Conservation (phyloP, 2,888 invertebrate genomes). For the Caenorhabditis parvicauda region DNA sequence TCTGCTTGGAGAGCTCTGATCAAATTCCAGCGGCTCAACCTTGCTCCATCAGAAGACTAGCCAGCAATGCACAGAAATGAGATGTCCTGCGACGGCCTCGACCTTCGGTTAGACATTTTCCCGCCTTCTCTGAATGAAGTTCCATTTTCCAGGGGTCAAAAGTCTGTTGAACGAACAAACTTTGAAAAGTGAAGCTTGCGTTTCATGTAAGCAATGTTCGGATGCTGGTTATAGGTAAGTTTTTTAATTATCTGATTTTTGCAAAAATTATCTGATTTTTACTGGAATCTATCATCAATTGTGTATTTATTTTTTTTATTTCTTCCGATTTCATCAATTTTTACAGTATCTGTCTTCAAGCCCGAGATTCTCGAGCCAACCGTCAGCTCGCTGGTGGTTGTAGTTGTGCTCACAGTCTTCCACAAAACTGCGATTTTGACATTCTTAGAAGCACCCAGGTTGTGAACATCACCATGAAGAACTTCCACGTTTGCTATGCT, state of each 20-base stretch:
- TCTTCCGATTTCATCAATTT: not conserved
- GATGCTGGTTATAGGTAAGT: constrained; percentile 50
- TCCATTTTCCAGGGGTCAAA: constrained; percentile 22
- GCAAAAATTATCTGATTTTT: not conserved
- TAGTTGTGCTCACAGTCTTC: constrained; percentile 38
- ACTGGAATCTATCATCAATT: not conserved
- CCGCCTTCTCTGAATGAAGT: too few species aligned
- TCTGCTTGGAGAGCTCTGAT: too few species aligned
- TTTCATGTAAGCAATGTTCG: constrained; percentile 52
- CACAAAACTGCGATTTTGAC: constrained; percentile 43
- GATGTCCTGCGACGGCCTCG: too few species aligned
- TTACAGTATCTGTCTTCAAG: constrained; percentile 34
- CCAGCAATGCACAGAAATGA: too few species aligned
- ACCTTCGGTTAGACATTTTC: too few species aligned
- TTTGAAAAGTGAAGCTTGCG: constrained; percentile 39
- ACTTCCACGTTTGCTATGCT: constrained; percentile 34
- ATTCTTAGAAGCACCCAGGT: constrained; percentile 25
- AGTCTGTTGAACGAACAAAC: constrained; percentile 45
- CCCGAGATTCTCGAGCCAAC: constrained; percentile 24
- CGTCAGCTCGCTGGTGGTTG: constrained; percentile 29
- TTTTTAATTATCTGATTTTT: too few species aligned
- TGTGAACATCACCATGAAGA: constrained; percentile 41
- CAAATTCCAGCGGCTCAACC: too few species aligned
- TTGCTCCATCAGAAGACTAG: too few species aligned
- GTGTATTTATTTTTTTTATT: too few species aligned